Evolutionary conservation across 37 sponge, comb jelly and placozoan species (phyloP), one percentile per base, ranked within the genome.

Genomic region (Mnemiopsis leidyi): DNA sequence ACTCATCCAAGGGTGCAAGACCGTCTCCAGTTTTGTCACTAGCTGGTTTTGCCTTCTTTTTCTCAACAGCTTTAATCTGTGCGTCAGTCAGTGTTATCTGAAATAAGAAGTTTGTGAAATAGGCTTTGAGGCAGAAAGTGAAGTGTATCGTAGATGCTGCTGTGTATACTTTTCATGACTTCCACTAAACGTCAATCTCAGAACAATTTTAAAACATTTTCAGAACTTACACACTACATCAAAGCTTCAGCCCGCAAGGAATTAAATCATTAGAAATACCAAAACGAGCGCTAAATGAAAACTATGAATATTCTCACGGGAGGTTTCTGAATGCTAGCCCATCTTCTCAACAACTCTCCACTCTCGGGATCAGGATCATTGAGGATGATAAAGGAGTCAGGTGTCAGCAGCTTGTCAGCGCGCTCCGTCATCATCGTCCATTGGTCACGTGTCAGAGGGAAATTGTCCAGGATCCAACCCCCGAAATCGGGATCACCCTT

Each of bases 391-490:
- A 98, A 96, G 90, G 90, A 94, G 37, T 98, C 99, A 34, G 99
- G 99, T 18, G 97, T 82, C 24, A 96, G 79, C 28, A 40, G 69
- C 13, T 95, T 67, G 0, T 98, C 97, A 92, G 96, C 76, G 94
- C 90, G 1, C 90, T 85, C 90, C 23, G 90, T 85, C 90, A 98
- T 96, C 18, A 97, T 79, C 28, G 92, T 93, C 99, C 99, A 98
- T 69, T 98, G 95, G 13, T 98, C 99, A 71, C 95, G 94, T 67
- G 94, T 96, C 67, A 61, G 69, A 25, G 99, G 99, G 88, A 98
- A 96, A 23, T 96, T 96, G 94, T 98, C 99, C 69, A 98, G 94
- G 39, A 98, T 92, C 99, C 99, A 98, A 2, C 99, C 96, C 67
- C 99, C 99, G 95, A 93, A 94, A 32, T 96, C 95, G 68, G 90